Evolutionary conservation across 2,113 vertebrate genomes (phyloP).

Genomic region (Scomber japonicus): DNA sequence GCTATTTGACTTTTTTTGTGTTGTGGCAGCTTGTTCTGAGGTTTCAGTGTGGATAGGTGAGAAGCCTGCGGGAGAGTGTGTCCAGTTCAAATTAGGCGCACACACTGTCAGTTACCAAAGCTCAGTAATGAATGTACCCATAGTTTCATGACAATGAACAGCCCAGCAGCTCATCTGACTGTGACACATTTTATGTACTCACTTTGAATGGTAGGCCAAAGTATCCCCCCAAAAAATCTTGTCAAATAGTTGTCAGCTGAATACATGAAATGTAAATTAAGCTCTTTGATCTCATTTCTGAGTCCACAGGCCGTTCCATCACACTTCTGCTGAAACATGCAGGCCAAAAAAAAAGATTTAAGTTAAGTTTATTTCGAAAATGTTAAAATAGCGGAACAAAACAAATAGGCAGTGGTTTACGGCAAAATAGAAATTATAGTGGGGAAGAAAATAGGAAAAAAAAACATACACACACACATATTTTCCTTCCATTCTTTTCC

Average conservation of each 20-base stretch:
- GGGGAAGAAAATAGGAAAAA: no score
- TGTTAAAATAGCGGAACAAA: no score
- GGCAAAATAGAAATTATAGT: no score
- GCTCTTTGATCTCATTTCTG: not conserved
- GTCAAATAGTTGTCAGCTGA: not conserved
- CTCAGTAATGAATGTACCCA: conserved; percentile 17
- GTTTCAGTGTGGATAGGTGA: conserved; percentile 14
- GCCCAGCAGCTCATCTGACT: conserved; percentile 18
- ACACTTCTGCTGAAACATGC: conserved; percentile 3
- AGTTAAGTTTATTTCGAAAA: no score
- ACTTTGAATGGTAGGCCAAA: not conserved
- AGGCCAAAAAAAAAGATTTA: not conserved
- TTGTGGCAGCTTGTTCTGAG: conserved; percentile 6
- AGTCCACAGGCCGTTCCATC: not conserved
- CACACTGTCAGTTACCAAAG: conserved; percentile 8
- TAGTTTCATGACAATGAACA: conserved; percentile 15
- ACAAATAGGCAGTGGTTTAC: no score
- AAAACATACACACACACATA: no score
- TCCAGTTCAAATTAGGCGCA: not conserved
- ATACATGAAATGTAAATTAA: not conserved
- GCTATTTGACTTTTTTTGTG: conserved; percentile 15
- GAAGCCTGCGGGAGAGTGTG: conserved; percentile 14
- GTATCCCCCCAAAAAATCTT: not conserved
- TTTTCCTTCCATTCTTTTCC: no score
- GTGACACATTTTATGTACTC: conserved; percentile 7